Base-by-base conservation (phyloP, 2,888 invertebrate genomes). In the Amiota minor region DNA sequence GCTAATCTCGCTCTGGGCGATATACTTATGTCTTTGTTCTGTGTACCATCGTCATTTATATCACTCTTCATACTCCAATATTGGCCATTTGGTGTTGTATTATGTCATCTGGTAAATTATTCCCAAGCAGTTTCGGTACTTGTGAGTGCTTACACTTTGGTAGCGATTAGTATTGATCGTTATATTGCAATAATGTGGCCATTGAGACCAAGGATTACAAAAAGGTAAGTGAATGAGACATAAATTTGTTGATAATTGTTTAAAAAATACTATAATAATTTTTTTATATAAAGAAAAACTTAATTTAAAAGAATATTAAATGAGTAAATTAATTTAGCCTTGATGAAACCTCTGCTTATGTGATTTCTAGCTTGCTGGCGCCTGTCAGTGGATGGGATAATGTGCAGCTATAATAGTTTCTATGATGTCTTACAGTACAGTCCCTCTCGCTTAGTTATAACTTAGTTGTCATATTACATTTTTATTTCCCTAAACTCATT, bases 101-200 rank as follows among this genome's bases (percentile, higher is more conserved):
- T 97, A 90, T 98, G 97, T 88, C 94, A 95, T 76, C 90, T 95
- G 53, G 96, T 97, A 79, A 95, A 94, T 89, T 97, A 94, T 88
- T 93, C 94, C 0, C 96, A 96, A 89, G 94, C 94, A 1, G 93
- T 95, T 64, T 95, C 95, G 12, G 96, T 95, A 76, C 91, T 95
- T 79, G 95, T 97, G 74, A 96, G 96, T 86, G 96, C 97, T 2
- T 97, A 97, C 88, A 97, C 97, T 0, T 89, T 98, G 82, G 94
- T 98, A 47, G 97, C 97, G 53, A 96, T 98, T 87, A 96, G 97
- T 79, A 92, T 96, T 72, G 97, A 98, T 90, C 93, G 97, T 18
- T 98, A 96, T 86, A 93, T 96, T 89, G 96, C 96, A 70, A 97
- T 98, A 76, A 94, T 97, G 93, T 94, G 95, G 91, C 97, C 97